phyloP scores from a whole-genome alignment of 2,113 vertebrate genomes.

The Macrotis lagotis region DNA sequence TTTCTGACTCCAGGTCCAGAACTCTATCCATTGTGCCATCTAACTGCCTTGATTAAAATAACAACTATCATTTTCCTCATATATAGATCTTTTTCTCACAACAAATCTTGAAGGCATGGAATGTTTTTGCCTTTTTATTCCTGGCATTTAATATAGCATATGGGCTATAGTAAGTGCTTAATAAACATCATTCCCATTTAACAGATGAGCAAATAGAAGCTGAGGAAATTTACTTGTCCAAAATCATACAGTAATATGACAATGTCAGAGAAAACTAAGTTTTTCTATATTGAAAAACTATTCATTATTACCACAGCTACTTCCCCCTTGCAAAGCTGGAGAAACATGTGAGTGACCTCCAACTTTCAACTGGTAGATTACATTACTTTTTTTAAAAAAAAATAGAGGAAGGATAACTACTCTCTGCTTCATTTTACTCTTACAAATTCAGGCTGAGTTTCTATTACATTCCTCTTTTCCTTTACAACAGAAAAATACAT shows the following conservation, averaged over 20 bases:
- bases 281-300: background rate
- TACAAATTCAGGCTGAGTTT: slow-evolving; percentile 4
- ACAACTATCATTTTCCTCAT: background rate
- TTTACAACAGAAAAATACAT: slow-evolving; percentile 19
- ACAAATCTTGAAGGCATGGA: background rate
- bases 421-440: background rate
- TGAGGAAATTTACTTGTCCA: background rate
- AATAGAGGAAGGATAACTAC: background rate
- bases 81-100: background rate
- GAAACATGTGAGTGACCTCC: background rate
- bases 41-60: background rate
- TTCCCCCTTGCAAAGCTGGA: background rate
- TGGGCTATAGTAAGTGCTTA: background rate
- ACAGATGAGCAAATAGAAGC: background rate
- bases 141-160: background rate
- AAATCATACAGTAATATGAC: background rate
- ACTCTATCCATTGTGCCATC: background rate
- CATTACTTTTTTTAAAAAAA: background rate
- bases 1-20: background rate
- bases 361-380: background rate
- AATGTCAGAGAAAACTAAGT: background rate
- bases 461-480: slow-evolving; percentile 26
- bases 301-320: background rate
- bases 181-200: background rate
- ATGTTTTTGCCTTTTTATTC: background rate